A percentile compares a stretch with the other conserved stretches of the same genome.
phyloP scores from a whole-genome alignment of 2,113 vertebrate species.

The Plecturocebus donacophilus region DNA sequence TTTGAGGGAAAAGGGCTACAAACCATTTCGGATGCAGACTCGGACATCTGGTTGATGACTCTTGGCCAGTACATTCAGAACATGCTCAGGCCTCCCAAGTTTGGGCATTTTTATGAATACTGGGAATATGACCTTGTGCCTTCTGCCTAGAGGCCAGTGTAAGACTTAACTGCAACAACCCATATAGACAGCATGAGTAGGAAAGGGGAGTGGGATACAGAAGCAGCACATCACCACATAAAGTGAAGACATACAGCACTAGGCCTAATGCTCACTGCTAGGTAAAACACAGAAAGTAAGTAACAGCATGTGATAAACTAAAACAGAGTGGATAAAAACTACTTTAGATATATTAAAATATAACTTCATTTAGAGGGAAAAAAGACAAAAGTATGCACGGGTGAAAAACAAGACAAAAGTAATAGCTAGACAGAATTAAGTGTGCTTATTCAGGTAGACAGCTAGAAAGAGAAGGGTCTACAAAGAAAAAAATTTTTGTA shows the following conservation, averaged over 20 bases:
- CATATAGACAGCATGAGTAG: background rate
- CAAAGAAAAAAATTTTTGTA: background rate
- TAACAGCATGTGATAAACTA: too few relatives aligned
- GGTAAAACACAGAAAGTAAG: background rate
- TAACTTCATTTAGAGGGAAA: background rate
- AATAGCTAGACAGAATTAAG: background rate
- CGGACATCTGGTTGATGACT: background rate
- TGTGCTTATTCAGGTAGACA: background rate
- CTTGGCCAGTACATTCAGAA: background rate
- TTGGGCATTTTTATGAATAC: background rate
- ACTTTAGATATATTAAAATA: background rate
- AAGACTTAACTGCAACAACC: background rate
- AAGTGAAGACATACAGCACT: background rate
- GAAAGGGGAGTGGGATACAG: rapidly evolving
- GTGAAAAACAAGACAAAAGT: background rate
- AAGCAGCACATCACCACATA: background rate
- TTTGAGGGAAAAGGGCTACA: background rate
- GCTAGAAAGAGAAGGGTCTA: background rate
- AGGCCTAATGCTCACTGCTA: background rate
- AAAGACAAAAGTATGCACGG: background rate
- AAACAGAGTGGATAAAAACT: background rate
- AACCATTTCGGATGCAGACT: background rate
- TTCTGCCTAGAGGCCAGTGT: background rate
- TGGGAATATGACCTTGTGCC: background rate
- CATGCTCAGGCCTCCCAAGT: background rate